phyloP scores from a whole-genome alignment of 2,888 invertebrate genomes.

The Tanytarsus gracilentus region DNA sequence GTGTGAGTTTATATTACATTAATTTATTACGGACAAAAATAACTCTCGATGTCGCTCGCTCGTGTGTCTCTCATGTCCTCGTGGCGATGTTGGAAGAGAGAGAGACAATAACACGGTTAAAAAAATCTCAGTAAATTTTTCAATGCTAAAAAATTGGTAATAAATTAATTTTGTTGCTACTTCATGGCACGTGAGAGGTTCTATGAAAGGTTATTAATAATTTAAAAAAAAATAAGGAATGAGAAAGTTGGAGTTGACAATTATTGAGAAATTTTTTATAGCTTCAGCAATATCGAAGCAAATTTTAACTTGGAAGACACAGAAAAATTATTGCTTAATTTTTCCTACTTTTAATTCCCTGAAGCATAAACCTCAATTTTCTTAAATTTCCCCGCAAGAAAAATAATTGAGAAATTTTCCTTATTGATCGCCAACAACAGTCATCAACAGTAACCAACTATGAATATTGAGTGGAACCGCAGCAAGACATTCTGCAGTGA shows the following conservation, averaged over 20 bases:
- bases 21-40: neutral
- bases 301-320: no score
- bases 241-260: no score
- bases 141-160: conserved; percentile 10
- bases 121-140: conserved; percentile 18
- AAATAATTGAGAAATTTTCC: neutral
- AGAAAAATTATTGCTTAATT: no score
- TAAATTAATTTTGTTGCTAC: conserved; percentile 10
- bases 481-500: no score
- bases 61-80: neutral
- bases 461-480: no score
- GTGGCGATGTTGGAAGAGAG: no score
- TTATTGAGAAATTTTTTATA: no score
- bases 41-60: neutral
- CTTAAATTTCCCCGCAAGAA: neutral
- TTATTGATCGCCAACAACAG: no score
- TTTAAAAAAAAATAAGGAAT: no score
- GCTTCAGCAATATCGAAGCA: no score
- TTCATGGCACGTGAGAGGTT: neutral
- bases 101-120: neutral
- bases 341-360: neutral
- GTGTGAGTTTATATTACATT: neutral
- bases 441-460: no score
- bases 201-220: no score
- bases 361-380: neutral